Percentiles rank a stretch among this genome's conserved stretches.
Conservation (phyloP, 2,888 invertebrate genomes). For the Orthosia incerta region DNA sequence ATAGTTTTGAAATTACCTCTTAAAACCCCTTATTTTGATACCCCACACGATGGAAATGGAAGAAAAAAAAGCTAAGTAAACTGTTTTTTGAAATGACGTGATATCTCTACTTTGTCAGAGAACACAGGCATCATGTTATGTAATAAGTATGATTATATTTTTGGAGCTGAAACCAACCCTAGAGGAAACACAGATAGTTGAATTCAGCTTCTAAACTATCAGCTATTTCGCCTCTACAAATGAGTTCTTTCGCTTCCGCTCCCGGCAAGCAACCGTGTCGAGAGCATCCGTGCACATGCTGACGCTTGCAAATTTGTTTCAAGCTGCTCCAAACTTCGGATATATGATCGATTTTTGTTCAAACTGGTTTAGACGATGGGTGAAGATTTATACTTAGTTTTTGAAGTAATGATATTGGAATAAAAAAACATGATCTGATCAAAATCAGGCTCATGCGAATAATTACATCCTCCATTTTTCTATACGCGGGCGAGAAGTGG, state of each 20-base stretch:
- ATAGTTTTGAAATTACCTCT: no score
- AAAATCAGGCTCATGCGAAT: no score
- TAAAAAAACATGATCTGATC: no score
- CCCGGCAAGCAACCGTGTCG: constrained; percentile 41
- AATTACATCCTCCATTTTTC: no score
- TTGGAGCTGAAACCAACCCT: neutral
- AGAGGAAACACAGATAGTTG: constrained; percentile 3
- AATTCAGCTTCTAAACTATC: constrained; percentile 25
- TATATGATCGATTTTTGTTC: constrained; percentile 48
- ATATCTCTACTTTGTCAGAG: no score
- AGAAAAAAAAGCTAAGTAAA: no score
- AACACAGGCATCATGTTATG: no score
- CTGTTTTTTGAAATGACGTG: no score
- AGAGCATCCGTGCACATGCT: constrained; percentile 51
- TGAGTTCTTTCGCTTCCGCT: constrained; percentile 51
- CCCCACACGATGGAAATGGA: no score
- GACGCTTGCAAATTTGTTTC: constrained; percentile 55
- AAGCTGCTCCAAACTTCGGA: constrained; percentile 31
- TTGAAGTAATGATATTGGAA: neutral
- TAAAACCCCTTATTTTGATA: no score
- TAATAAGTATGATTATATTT: neutral
- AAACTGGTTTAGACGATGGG: constrained; percentile 17
- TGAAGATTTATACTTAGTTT: constrained; percentile 7
- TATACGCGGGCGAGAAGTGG: no score
- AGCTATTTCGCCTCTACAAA: constrained; percentile 40